Evolutionary conservation across 2,888 invertebrate genomes (phyloP).

Genomic region (Folsomia manolachei): DNA sequence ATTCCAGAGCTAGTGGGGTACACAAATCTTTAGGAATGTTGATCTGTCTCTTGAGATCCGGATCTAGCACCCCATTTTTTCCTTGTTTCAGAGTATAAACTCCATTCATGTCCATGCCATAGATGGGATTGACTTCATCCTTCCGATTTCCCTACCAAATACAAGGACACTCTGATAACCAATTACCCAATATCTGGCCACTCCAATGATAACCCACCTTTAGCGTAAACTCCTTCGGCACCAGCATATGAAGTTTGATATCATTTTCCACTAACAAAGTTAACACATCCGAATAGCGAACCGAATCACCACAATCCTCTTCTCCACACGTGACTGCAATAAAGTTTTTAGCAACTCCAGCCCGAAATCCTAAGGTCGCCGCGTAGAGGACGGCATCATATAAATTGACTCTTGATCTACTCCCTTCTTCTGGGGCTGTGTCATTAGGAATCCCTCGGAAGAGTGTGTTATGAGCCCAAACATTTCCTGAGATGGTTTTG

Average conservation of each 20-base stretch:
- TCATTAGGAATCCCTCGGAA: constrained; percentile 42
- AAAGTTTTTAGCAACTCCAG: constrained; percentile 56
- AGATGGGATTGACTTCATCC: constrained; percentile 39
- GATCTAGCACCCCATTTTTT: constrained; percentile 42
- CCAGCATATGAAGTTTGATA: constrained; percentile 53
- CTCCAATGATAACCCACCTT: constrained; percentile 42
- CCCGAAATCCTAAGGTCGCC: constrained; percentile 54
- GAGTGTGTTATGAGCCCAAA: constrained; percentile 51
- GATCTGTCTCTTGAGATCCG: constrained; percentile 52
- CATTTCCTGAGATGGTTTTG: constrained; percentile 54
- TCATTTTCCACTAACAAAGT: constrained; percentile 52
- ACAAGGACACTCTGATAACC: neutral
- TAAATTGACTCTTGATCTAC: constrained; percentile 46
- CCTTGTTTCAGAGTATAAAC: constrained; percentile 53
- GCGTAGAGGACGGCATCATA: constrained; percentile 53
- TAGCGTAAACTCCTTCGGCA: constrained; percentile 50
- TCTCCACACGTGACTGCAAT: constrained; percentile 55
- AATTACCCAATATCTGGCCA: neutral
- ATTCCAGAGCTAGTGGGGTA: constrained; percentile 54
- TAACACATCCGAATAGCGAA: constrained; percentile 52
- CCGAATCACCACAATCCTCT: constrained; percentile 52
- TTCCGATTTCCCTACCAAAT: neutral
- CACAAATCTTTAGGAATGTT: constrained; percentile 54
- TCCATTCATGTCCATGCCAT: constrained; percentile 53
- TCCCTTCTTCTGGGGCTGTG: constrained; percentile 36